Percentiles rank a stretch among this genome's conserved stretches.
phyloP scores from a whole-genome alignment of 2,797 vertebrate genomes.

The Rhadinocentrus ornatus region DNA sequence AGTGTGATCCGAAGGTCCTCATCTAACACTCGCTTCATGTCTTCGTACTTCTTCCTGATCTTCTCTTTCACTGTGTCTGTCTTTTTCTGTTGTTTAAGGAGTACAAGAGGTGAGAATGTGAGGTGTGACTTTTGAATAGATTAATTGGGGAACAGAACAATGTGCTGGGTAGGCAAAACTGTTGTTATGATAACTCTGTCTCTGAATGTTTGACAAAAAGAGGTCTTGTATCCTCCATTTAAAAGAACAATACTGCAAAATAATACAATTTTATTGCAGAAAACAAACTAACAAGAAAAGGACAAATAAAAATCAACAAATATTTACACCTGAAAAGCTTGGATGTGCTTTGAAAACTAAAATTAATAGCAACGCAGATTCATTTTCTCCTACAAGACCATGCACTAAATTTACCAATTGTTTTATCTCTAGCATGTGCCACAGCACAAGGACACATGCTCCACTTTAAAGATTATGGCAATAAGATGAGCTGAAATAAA shows the following conservation, averaged over 20 bases:
- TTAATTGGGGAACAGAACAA: background rate
- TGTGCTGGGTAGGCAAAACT: background rate
- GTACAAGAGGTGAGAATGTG: background rate
- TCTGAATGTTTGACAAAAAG: background rate
- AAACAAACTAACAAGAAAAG: background rate
- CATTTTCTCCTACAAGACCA: background rate
- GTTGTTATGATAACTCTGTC: background rate
- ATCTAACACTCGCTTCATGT: conserved; percentile 74
- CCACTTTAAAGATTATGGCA: conserved; percentile 2
- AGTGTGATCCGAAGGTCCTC: conserved; percentile 73
- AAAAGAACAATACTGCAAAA: background rate
- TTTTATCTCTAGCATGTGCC: background rate
- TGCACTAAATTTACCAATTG: background rate
- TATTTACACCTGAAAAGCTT: background rate
- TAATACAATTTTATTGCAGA: background rate
- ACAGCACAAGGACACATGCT: conserved; percentile 22
- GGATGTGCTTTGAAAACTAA: background rate
- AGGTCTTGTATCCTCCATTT: background rate
- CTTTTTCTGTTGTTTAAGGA: conserved; percentile 57
- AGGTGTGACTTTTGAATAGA: conserved; percentile 3
- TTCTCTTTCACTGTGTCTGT: conserved; percentile 64
- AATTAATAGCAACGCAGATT: conserved; percentile 2
- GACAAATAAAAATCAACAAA: background rate
- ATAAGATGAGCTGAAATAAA: background rate
- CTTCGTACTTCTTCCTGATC: conserved; percentile 71